Evolutionary conservation across 2,797 vertebrate genomes (phyloP).

Genomic region (Gymnopithys bicolor): DNA sequence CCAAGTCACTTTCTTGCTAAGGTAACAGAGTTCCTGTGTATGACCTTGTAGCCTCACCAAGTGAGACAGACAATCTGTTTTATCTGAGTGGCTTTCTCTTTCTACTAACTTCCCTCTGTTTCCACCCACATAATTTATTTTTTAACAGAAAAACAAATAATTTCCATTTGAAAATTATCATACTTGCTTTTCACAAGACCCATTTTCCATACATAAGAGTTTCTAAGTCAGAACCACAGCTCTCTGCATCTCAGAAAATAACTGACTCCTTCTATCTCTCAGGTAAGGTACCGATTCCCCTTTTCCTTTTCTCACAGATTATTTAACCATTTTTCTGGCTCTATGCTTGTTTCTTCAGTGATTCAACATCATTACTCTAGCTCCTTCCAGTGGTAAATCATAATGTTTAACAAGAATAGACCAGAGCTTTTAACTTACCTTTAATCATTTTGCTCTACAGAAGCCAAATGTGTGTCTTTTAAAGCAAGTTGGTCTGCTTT

Average conservation of each 20-base stretch:
- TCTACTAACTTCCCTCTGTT: slow-evolving; percentile 36
- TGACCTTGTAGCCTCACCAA: not conserved
- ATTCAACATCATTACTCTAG: slow-evolving; percentile 77
- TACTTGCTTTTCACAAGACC: slow-evolving; percentile 7
- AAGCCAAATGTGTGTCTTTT: not conserved
- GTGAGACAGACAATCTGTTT: not conserved
- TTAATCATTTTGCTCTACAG: not conserved
- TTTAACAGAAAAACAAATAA: slow-evolving; percentile 50
- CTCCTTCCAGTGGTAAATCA: slow-evolving; percentile 82
- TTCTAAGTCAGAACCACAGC: slow-evolving; percentile 24
- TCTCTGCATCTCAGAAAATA: slow-evolving; percentile 40
- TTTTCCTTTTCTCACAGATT: not conserved
- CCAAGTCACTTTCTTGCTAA: not conserved
- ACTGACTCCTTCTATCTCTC: slow-evolving; percentile 26
- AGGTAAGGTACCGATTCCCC: slow-evolving; percentile 7
- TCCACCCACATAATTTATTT: slow-evolving; percentile 45
- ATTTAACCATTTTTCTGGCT: slow-evolving; percentile 56
- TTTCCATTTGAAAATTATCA: slow-evolving; percentile 67
- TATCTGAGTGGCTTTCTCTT: slow-evolving; percentile 2
- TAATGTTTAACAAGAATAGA: slow-evolving; percentile 41
- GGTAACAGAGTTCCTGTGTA: not conserved
- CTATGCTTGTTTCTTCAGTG: not conserved
- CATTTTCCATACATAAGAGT: slow-evolving; percentile 36
- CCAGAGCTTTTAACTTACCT: not conserved
- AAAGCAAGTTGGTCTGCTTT: not conserved